These are phyloP conservation scores for Metacarcinus magister DNA, from an alignment of 2,888 invertebrate genomes.

Conservation along the genomic window DNA sequence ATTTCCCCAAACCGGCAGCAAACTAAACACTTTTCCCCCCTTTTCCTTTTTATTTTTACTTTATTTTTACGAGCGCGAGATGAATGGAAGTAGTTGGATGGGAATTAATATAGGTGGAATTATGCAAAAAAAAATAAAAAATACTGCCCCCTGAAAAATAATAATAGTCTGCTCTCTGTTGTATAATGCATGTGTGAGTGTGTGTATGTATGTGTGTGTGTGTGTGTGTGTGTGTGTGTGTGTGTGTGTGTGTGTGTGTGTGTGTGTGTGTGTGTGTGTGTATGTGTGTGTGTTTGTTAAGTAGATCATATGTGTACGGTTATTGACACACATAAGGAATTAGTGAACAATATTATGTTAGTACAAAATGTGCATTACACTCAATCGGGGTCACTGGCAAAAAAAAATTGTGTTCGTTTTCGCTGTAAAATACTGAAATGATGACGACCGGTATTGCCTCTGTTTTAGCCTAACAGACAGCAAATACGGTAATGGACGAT, in stretches of 20 bases:
- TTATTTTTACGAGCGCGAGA: background rate
- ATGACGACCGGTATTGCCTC: background rate
- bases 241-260: conserved; percentile 62
- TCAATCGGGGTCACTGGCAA: background rate
- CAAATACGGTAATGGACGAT: background rate
- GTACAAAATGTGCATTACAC: background rate
- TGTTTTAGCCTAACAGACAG: background rate
- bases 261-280: conserved; percentile 34
- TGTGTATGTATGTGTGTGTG: conserved; percentile 44
- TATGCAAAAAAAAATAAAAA: background rate
- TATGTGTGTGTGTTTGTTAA: background rate
- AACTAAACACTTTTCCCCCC: background rate
- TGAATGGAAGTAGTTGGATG: background rate
- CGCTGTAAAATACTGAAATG: background rate
- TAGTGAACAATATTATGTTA: background rate
- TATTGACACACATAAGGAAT: background rate
- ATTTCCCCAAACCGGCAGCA: background rate
- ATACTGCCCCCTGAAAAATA: background rate
- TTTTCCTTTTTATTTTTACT: background rate
- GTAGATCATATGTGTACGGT: background rate
- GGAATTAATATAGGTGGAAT: conserved; percentile 12
- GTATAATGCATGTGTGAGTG: background rate
- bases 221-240: conserved; percentile 60
- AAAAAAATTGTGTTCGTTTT: background rate
- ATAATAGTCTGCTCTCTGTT: background rate